Evolutionary conservation across 2,113 vertebrate genomes (phyloP).

Genomic region (Peromyscus polionotus): DNA sequence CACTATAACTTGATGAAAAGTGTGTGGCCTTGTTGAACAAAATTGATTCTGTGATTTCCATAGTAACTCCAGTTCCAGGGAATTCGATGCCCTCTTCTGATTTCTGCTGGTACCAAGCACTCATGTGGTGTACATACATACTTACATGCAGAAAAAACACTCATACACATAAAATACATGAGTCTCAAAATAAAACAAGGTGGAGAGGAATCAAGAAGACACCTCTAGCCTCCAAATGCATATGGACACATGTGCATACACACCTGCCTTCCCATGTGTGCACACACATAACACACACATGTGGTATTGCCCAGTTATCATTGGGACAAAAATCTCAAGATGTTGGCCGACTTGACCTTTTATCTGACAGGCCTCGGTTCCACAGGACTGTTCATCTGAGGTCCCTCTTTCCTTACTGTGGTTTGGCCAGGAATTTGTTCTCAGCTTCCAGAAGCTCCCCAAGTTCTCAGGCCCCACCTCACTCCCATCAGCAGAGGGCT

Average conservation of each 20-base stretch:
- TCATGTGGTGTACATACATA: too few species aligned
- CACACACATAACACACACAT: background rate
- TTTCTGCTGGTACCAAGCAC: background rate
- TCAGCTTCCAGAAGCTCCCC: background rate
- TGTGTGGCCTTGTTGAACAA: background rate
- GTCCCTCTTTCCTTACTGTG: background rate
- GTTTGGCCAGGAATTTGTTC: background rate
- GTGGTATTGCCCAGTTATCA: background rate
- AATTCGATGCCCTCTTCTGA: background rate
- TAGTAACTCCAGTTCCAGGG: background rate
- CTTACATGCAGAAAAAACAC: background rate
- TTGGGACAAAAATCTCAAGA: background rate
- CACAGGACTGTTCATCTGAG: background rate
- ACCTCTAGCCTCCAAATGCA: background rate
- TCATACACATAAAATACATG: background rate
- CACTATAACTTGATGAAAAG: background rate
- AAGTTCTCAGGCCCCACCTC: background rate
- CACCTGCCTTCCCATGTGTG: background rate
- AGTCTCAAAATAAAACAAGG: background rate
- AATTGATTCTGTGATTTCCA: background rate
- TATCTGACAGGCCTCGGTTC: background rate
- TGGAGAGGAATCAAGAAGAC: background rate
- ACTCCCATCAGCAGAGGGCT: background rate
- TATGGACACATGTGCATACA: background rate
- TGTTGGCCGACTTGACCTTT: background rate